Percentiles rank a stretch among this genome's conserved stretches.
phyloP scores from a whole-genome alignment of 1,140 invertebrate species.

The Drosophila paulistorum region DNA sequence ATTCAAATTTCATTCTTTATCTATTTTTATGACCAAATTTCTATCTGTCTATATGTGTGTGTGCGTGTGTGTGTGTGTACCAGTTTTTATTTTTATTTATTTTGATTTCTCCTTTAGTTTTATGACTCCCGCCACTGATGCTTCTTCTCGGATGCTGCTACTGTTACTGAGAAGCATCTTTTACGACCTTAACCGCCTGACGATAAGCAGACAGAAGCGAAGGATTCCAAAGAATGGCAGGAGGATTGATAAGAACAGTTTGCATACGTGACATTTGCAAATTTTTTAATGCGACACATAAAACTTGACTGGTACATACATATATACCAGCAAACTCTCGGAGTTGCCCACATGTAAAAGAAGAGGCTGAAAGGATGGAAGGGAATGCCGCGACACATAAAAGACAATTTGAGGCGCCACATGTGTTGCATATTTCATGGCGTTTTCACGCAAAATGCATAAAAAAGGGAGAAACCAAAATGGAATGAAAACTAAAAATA shows the following conservation, averaged over 20 bases:
- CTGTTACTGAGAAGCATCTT: constrained; percentile 43
- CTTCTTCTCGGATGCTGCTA: background rate
- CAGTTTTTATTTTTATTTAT: constrained; percentile 74
- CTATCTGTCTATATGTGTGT: constrained; percentile 38
- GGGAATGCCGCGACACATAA: constrained; percentile 43
- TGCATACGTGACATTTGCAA: constrained; percentile 66
- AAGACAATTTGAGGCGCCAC: constrained; percentile 68
- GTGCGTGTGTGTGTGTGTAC: constrained; percentile 25
- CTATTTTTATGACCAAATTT: constrained; percentile 72
- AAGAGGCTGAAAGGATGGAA: constrained; percentile 22
- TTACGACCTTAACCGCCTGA: constrained; percentile 53
- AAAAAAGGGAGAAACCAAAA: constrained; percentile 33
- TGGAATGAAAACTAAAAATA: constrained; percentile 40
- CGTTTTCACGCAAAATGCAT: constrained; percentile 66
- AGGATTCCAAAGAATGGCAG: background rate
- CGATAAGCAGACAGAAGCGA: constrained; percentile 46
- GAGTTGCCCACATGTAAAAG: constrained; percentile 9
- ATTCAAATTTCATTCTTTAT: constrained; percentile 77
- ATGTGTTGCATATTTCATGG: constrained; percentile 80
- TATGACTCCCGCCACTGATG: constrained; percentile 41
- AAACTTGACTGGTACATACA: constrained; percentile 40
- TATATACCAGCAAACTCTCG: constrained; percentile 3
- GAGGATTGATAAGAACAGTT: constrained; percentile 44
- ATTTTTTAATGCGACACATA: constrained; percentile 75
- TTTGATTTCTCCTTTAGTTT: constrained; percentile 76